Evolutionary conservation across 2,888 invertebrate species (phyloP), one percentile per base, ranked within the genome.

Genomic region (Erannis defoliaria): DNA sequence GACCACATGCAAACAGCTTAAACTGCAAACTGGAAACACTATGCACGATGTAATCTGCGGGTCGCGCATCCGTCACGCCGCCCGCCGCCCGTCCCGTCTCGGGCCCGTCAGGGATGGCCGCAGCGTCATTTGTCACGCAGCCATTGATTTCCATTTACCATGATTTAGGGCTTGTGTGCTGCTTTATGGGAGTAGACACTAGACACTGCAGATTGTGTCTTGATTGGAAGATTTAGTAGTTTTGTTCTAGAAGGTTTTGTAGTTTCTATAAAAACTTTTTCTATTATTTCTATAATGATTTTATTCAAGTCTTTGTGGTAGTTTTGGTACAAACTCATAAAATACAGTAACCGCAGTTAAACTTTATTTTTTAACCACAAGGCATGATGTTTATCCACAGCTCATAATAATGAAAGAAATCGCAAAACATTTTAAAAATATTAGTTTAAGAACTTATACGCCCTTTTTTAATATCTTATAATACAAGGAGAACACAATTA

Each of bases 101-200:
- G 55, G 49, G 23, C 57, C 53, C 67, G 71, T 72, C 71, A 80
- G 73, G 74, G 74, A 73, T 74, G 72, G 71, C 70, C 64, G 68
- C 72, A 67, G 65, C 64, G 71, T 81, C 80, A 79, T 84, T 84
- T 82, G 81, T 84, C 82, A 83, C 76, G 65, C 67, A 61, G 45
- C 77, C 77, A 81, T 82, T 82, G 83, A 82, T 83, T 80, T 76
- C 45, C 62, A 69, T 65, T 67, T 56, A 38, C 65, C 46, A 63
- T 69, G 61, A 62, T 67, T 60, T 53, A 66, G 51, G 54, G 38
- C 19, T 14, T 8, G 55, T 50, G 31, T 48, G 60, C 31, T 42
- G 50, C 21, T 62, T 53, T 57, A 62, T 57, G 37, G 33, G 53
- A 53, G 42, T 55, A 61, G 53, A 53, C 62, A 29, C 48, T 62